phyloP scores from a whole-genome alignment of 2,888 invertebrate species.

The Micropterix aruncella region DNA sequence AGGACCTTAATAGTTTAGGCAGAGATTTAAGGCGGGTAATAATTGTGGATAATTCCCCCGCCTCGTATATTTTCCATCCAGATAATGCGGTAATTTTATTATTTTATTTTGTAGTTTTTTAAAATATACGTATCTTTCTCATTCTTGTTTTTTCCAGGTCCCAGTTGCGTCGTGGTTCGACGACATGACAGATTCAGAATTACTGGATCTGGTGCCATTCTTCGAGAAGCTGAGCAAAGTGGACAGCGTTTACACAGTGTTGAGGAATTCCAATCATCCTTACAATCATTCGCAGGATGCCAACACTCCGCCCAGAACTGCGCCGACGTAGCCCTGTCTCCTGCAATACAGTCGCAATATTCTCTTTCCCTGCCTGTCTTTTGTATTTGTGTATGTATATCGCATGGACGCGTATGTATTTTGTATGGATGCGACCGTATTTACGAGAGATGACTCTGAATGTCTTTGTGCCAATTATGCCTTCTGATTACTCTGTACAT shows the following conservation, averaged over 20 bases:
- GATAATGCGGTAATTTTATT: slow-evolving; percentile 87
- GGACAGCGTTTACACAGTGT: slow-evolving; percentile 91
- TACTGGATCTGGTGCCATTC: slow-evolving; percentile 93
- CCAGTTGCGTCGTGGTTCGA: slow-evolving; percentile 99
- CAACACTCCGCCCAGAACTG: slow-evolving; percentile 24
- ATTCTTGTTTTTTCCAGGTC: slow-evolving; percentile 46
- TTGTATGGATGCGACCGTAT: slow-evolving; percentile 7
- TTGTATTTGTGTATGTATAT: slow-evolving; percentile 17
- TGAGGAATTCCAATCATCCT: slow-evolving; percentile 85
- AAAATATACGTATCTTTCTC: too few relatives aligned
- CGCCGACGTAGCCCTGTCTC: slow-evolving; percentile 21
- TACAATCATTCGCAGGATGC: slow-evolving; percentile 41
- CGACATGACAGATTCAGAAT: slow-evolving; percentile 94
- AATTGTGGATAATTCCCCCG: slow-evolving; percentile 99
- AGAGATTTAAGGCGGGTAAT: slow-evolving; percentile 92
- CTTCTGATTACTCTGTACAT: slow-evolving; percentile 41
- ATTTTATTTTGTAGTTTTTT: neutral
- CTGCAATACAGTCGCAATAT: slow-evolving; percentile 16
- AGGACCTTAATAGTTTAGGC: slow-evolving; percentile 96
- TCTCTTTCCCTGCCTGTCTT: slow-evolving; percentile 24
- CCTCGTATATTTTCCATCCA: slow-evolving; percentile 99
- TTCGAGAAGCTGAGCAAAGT: slow-evolving; percentile 95
- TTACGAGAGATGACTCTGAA: too few relatives aligned
- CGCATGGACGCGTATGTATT: slow-evolving; percentile 7
- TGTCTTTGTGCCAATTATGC: slow-evolving; percentile 38